Evolutionary conservation across 2,113 vertebrate genomes (phyloP).

Genomic region (Nothobranchius furzeri): DNA sequence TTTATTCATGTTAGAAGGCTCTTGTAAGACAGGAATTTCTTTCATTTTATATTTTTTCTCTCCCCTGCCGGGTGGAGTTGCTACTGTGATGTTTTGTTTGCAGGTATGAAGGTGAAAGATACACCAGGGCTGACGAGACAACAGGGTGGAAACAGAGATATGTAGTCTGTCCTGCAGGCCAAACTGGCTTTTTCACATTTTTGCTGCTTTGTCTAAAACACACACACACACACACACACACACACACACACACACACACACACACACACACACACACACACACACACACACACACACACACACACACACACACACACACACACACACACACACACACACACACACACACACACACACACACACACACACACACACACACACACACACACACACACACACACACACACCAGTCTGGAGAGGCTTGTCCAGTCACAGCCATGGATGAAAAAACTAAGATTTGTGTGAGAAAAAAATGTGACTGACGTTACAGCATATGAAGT

Average conservation of each 20-base stretch:
- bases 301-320: too few species aligned
- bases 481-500: not conserved
- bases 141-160: conserved; percentile 39
- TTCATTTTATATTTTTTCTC: conserved; percentile 12
- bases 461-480: not conserved
- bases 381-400: not conserved
- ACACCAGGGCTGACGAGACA: conserved; percentile 38
- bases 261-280: not conserved
- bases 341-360: not conserved
- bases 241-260: not conserved
- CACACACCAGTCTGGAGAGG: not conserved
- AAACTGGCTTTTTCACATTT: conserved; percentile 67
- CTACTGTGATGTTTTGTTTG: conserved; percentile 36
- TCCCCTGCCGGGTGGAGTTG: conserved; percentile 36
- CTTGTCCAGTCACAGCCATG: not conserved
- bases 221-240: not conserved
- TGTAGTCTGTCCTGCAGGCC: conserved; percentile 35
- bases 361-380: not conserved
- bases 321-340: too few species aligned
- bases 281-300: not conserved
- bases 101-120: conserved; percentile 57
- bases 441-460: not conserved
- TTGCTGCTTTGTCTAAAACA: conserved; percentile 5
- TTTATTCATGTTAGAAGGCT: not conserved
- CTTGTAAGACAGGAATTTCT: conserved; percentile 50